A percentile compares a stretch with the other conserved stretches of the same genome.
These are phyloP conservation scores for Matsumyia berberina DNA, from an alignment of 2,888 invertebrate genomes.

Conservation along the genomic window DNA sequence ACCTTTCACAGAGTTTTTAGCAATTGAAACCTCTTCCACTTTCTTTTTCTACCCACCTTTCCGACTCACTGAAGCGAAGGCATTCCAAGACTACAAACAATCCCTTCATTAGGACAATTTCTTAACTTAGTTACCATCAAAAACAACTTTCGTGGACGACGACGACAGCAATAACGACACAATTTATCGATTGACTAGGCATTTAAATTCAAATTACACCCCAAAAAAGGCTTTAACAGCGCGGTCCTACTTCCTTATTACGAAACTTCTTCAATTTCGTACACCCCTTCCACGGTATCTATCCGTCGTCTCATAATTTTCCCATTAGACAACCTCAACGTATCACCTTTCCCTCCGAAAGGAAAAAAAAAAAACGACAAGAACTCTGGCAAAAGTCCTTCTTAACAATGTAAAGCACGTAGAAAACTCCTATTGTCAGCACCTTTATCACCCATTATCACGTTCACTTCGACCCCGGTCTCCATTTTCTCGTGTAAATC, in stretches of 20 bases:
- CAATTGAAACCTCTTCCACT: too few relatives aligned
- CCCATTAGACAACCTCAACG: constrained; percentile 47
- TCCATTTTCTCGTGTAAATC: constrained; percentile 41
- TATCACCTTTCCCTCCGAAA: constrained; percentile 21
- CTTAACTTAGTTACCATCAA: too few relatives aligned
- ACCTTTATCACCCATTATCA: constrained; percentile 70
- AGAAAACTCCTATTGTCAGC: constrained; percentile 66
- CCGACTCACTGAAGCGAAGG: too few relatives aligned
- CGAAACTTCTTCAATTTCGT: constrained; percentile 4
- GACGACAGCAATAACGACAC: too few relatives aligned
- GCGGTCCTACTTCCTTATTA: neutral
- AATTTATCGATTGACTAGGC: constrained; percentile 7
- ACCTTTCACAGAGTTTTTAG: too few relatives aligned
- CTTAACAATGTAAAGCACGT: constrained; percentile 69
- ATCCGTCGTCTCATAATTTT: constrained; percentile 38
- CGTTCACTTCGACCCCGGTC: constrained; percentile 45
- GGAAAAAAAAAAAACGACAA: neutral
- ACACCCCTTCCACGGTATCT: constrained; percentile 10
- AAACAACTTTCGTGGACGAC: too few relatives aligned
- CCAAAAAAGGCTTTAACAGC: constrained; percentile 12
- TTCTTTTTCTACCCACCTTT: too few relatives aligned
- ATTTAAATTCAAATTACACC: constrained; percentile 28
- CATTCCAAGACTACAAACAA: too few relatives aligned
- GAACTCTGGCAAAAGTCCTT: constrained; percentile 18
- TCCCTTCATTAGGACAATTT: too few relatives aligned